Percentiles rank a stretch among this genome's conserved stretches.
Evolutionary conservation across 2,113 vertebrate species (phyloP).

Genomic region (Sceloporus undulatus): DNA sequence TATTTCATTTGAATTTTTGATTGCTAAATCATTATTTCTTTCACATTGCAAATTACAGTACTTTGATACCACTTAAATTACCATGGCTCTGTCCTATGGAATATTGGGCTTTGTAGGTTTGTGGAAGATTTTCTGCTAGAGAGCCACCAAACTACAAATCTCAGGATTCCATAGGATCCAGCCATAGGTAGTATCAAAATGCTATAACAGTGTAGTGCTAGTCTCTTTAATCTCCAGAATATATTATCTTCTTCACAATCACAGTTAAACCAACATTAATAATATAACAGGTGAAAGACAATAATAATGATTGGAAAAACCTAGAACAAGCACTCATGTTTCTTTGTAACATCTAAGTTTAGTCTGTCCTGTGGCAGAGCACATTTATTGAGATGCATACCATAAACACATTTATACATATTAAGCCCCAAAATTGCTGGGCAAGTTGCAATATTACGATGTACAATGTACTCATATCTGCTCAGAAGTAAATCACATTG

Average conservation of each 20-base stretch:
- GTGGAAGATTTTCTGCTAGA: no score
- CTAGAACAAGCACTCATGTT: fast-evolving
- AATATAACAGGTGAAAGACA: not conserved
- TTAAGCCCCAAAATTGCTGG: slow-evolving; percentile 22
- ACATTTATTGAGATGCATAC: not conserved
- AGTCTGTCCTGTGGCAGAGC: fast-evolving
- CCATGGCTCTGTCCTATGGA: no score
- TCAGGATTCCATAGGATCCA: no score
- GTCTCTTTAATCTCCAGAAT: not conserved
- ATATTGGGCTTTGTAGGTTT: no score
- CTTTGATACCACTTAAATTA: no score
- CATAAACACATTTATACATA: not conserved
- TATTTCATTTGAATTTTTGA: slow-evolving; percentile 48
- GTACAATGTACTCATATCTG: no score
- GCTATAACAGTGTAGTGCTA: no score
- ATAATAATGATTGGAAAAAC: not conserved
- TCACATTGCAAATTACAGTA: no score
- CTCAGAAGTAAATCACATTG: no score
- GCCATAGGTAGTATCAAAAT: no score
- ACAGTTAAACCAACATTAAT: slow-evolving; percentile 13
- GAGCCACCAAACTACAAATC: no score
- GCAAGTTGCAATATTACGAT: not conserved
- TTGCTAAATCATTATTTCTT: slow-evolving; percentile 40
- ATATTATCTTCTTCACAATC: slow-evolving; percentile 21
- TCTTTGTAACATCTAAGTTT: not conserved